A percentile compares a stretch with the other conserved stretches of the same genome.
phyloP scores from a whole-genome alignment of 1,140 invertebrate species.

The Chrysoperla carnea region DNA sequence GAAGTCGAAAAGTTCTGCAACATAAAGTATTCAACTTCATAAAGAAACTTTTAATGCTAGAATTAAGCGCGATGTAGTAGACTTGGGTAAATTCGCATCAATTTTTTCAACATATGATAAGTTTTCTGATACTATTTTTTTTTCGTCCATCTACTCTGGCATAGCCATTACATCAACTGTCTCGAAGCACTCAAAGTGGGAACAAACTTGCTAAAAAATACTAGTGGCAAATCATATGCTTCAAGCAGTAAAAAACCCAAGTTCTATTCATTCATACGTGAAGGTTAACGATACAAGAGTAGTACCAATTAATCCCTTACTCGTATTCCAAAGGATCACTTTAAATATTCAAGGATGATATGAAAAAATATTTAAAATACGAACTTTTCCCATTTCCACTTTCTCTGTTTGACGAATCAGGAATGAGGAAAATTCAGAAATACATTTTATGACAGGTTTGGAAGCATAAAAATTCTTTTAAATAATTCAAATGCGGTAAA shows the following conservation, averaged over 20 bases:
- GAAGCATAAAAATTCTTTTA: neutral
- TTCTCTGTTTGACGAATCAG: constrained; percentile 14
- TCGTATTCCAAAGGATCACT: constrained; percentile 14
- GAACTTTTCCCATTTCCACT: constrained; percentile 15
- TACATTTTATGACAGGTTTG: constrained; percentile 10
- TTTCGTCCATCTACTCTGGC: constrained; percentile 8
- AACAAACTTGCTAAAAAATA: constrained; percentile 2
- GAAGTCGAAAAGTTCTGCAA: constrained; percentile 11
- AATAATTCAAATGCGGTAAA: neutral
- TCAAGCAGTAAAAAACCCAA: neutral
- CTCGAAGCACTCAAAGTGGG: constrained; percentile 12
- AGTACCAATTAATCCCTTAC: constrained; percentile 8
- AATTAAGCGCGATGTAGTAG: constrained; percentile 11
- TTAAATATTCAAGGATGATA: constrained; percentile 11
- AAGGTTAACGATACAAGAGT: constrained; percentile 6
- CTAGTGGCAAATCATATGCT: neutral
- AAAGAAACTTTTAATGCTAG: constrained; percentile 9
- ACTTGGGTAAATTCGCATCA: constrained; percentile 9
- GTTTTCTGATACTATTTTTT: constrained; percentile 5
- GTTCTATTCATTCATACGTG: neutral
- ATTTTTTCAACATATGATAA: constrained; percentile 11
- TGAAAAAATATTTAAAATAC: constrained; percentile 14
- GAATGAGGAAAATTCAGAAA: constrained; percentile 16
- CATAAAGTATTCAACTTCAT: constrained; percentile 8
- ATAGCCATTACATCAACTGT: constrained; percentile 8